Conservation (phyloP, 2,888 invertebrate species). For the Dione juno region DNA sequence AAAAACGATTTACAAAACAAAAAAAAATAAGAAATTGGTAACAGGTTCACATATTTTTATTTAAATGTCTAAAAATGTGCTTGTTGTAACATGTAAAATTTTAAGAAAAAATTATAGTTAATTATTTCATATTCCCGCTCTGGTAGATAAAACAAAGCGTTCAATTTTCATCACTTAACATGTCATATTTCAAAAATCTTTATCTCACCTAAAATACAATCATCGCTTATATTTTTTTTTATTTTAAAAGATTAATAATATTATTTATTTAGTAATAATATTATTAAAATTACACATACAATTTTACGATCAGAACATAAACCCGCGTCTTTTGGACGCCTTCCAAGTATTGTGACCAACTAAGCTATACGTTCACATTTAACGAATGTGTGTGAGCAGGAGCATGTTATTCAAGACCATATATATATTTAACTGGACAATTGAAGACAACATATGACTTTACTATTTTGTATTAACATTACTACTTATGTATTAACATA, state of each 20-base stretch:
- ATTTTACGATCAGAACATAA: neutral
- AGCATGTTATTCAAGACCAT: slow-evolving; percentile 4
- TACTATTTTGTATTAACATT: no score
- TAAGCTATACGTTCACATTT: slow-evolving; percentile 2
- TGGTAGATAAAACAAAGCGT: no score
- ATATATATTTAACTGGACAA: neutral
- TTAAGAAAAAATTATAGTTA: no score
- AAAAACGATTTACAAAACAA: neutral
- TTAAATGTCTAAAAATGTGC: no score
- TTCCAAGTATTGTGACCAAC: neutral
- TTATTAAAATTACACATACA: neutral
- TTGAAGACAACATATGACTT: neutral
- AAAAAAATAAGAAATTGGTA: no score
- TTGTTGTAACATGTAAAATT: no score
- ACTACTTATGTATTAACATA: no score
- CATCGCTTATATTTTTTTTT: no score
- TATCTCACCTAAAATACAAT: no score
- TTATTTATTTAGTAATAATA: neutral
- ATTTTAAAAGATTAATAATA: neutral
- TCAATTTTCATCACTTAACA: no score
- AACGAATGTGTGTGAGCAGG: neutral
- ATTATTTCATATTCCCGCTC: no score
- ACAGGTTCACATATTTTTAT: neutral
- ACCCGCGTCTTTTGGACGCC: neutral
- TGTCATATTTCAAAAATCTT: no score